Evolutionary conservation across 1,140 invertebrate genomes (phyloP).

Genomic region (Drosophila yakuba): DNA sequence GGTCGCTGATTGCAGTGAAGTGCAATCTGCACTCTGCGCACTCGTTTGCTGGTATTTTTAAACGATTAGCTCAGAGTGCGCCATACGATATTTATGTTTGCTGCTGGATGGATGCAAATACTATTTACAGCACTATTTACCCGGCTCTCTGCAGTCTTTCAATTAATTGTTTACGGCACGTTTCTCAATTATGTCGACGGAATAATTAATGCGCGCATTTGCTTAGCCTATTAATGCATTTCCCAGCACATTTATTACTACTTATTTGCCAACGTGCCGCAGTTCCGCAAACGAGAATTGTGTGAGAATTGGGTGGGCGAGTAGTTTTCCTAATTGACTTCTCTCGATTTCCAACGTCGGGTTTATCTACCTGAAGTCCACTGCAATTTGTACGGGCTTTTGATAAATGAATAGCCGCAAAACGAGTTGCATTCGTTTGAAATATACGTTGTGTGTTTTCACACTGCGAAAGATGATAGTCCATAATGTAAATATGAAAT

Average conservation of each 20-base stretch:
- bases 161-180: constrained; percentile 66
- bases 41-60: constrained; percentile 47
- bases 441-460: neutral
- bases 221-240: constrained; percentile 63
- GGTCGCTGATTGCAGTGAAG: constrained; percentile 37
- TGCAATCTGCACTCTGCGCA: constrained; percentile 21
- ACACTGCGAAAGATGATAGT: neutral
- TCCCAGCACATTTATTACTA: constrained; percentile 69
- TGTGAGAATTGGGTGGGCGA: constrained; percentile 44
- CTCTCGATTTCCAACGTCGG: constrained; percentile 10
- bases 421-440: neutral
- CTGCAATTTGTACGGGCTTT: neutral
- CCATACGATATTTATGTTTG: constrained; percentile 55
- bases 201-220: constrained; percentile 56
- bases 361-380: constrained; percentile 1
- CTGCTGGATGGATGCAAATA: constrained; percentile 18
- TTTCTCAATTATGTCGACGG: constrained; percentile 61
- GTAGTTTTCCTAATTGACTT: constrained; percentile 63
- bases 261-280: constrained; percentile 67
- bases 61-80: constrained; percentile 54
- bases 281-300: constrained; percentile 60
- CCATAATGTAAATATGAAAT: neutral
- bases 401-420: constrained; percentile 4
- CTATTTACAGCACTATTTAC: constrained; percentile 20
- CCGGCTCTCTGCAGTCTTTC: constrained; percentile 35